phyloP scores from a whole-genome alignment of 1,140 invertebrate species.

The Drosophila malerkotliana region DNA sequence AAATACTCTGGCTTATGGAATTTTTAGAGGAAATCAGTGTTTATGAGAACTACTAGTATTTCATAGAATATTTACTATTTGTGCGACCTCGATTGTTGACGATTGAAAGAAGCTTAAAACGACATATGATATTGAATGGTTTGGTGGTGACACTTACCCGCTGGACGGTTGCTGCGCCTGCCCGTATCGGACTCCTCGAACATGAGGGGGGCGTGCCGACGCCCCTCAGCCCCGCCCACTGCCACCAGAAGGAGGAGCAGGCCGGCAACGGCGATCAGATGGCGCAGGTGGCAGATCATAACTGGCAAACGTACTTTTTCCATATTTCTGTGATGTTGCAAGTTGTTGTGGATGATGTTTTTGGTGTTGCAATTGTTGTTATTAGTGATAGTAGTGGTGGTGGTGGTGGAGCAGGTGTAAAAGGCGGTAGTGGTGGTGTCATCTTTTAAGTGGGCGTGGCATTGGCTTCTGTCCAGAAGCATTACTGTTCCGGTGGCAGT shows the following conservation, averaged over 20 bases:
- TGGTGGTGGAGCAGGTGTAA: background rate
- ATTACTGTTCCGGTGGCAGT: conserved; percentile 66
- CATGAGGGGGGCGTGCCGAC: conserved; percentile 76
- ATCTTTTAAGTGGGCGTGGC: background rate
- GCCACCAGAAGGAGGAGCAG: conserved; percentile 52
- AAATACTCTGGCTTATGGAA: too few relatives aligned
- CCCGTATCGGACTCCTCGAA: conserved; percentile 76
- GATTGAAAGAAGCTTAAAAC: background rate
- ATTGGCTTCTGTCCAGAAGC: conserved; percentile 41
- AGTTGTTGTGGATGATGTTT: background rate
- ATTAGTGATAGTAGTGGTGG: background rate
- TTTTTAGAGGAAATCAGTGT: background rate
- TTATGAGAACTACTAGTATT: background rate
- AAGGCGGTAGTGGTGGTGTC: background rate
- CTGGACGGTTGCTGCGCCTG: conserved; percentile 78
- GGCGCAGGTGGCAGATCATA: conserved; percentile 39
- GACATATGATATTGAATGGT: conserved; percentile 22
- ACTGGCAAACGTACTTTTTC: conserved; percentile 1
- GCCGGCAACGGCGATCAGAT: conserved; percentile 66
- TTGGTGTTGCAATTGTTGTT: background rate
- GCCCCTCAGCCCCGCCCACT: conserved; percentile 56
- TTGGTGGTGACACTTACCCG: conserved; percentile 66
- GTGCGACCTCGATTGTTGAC: conserved; percentile 11
- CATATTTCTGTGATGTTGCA: background rate
- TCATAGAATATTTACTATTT: conserved; percentile 5